phyloP scores from a whole-genome alignment of 2,888 invertebrate species.

The Lithodes maja region DNA sequence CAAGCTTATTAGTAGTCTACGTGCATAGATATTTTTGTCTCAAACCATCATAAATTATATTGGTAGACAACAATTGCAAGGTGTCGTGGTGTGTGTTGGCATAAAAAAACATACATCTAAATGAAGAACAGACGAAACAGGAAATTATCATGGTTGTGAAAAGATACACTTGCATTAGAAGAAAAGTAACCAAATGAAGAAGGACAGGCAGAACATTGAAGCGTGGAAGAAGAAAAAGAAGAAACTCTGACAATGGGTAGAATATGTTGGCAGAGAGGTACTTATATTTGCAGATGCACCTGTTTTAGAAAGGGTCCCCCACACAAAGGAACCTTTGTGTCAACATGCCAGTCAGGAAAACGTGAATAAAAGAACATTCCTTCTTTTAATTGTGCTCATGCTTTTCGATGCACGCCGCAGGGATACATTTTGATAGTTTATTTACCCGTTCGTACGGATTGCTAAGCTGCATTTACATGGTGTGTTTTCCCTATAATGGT shows the following conservation, averaged over 20 bases:
- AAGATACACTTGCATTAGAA: too few relatives aligned
- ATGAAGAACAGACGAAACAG: too few relatives aligned
- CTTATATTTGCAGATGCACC: not conserved
- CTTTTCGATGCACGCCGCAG: too few relatives aligned
- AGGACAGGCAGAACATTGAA: not conserved
- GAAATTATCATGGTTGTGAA: too few relatives aligned
- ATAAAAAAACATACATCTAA: too few relatives aligned
- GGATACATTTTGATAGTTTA: too few relatives aligned
- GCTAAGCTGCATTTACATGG: too few relatives aligned
- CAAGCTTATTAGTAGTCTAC: too few relatives aligned
- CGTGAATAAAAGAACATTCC: not conserved
- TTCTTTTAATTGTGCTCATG: not conserved
- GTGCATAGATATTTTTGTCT: not conserved
- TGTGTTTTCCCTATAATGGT: too few relatives aligned
- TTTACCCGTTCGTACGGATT: too few relatives aligned
- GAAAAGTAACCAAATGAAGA: not conserved
- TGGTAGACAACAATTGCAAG: constrained; percentile 9
- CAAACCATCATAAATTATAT: constrained; percentile 3
- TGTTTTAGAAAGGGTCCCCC: not conserved
- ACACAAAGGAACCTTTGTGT: not conserved
- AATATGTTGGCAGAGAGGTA: not conserved
- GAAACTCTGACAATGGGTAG: not conserved
- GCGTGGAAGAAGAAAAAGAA: constrained; percentile 1
- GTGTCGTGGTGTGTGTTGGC: constrained; percentile 4
- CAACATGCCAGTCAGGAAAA: not conserved